Percentiles rank a stretch among this genome's conserved stretches.
Evolutionary conservation across 2,797 vertebrate species (phyloP).

Genomic region (Rhyacichthys aspro): DNA sequence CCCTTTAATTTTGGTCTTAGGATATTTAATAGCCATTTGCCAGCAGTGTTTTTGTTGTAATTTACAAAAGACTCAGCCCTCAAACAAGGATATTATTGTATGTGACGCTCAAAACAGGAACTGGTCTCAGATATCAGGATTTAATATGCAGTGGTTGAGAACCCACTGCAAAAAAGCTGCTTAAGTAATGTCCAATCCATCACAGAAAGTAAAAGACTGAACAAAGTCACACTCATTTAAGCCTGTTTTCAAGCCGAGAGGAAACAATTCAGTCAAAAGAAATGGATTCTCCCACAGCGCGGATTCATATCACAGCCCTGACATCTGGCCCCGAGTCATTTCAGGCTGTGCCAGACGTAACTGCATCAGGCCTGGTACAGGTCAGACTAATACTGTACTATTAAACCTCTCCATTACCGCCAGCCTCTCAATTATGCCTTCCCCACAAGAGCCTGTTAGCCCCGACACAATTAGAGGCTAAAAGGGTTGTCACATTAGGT

Average conservation of each 20-base stretch:
- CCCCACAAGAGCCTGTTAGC: slow-evolving; percentile 33
- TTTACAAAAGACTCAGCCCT: too few species aligned
- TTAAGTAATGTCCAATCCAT: too few species aligned
- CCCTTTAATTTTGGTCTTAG: too few species aligned
- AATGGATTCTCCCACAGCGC: not conserved
- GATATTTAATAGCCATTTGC: too few species aligned
- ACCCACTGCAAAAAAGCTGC: not conserved
- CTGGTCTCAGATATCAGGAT: too few species aligned
- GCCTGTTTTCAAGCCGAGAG: not conserved
- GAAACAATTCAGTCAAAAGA: not conserved
- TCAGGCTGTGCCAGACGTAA: not conserved
- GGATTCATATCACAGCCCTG: not conserved
- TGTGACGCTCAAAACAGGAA: too few species aligned
- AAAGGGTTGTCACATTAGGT: slow-evolving; percentile 40
- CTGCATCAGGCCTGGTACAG: slow-evolving; percentile 10
- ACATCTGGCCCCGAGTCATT: not conserved
- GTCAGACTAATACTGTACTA: slow-evolving; percentile 11
- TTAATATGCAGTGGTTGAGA: too few species aligned
- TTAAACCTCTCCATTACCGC: slow-evolving; percentile 38
- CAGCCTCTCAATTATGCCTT: slow-evolving; percentile 39
- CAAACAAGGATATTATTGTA: too few species aligned
- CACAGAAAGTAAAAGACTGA: not conserved
- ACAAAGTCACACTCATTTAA: not conserved
- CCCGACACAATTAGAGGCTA: slow-evolving; percentile 30
- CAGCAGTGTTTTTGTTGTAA: too few species aligned